These are phyloP conservation scores for Coptotermes formosanus DNA, from an alignment of 1,140 invertebrate genomes.

Conservation along the genomic window DNA sequence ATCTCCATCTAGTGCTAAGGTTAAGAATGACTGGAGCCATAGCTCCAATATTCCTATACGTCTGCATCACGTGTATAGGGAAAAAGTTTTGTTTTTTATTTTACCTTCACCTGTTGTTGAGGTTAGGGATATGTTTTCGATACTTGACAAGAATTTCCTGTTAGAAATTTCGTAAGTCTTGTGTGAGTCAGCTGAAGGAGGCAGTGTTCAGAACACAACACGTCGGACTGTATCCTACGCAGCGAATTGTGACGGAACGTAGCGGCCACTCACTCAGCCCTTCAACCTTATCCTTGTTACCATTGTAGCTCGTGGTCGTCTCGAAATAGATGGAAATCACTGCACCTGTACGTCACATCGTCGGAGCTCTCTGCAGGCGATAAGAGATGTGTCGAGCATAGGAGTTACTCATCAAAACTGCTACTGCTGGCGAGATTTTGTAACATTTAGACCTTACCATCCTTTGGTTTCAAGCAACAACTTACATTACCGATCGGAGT, in stretches of 20 bases:
- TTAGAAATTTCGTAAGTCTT: background rate
- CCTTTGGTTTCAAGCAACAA: too few species aligned
- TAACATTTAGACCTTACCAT: too few species aligned
- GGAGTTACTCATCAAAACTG: too few species aligned
- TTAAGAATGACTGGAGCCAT: too few species aligned
- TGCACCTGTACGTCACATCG: background rate
- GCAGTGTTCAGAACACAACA: background rate
- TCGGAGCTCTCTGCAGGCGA: background rate
- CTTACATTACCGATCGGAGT: too few species aligned
- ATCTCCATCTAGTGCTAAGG: too few species aligned
- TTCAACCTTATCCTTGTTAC: constrained; percentile 3
- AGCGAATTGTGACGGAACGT: background rate
- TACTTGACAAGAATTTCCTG: background rate
- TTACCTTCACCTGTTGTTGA: too few species aligned
- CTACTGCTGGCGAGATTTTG: too few species aligned
- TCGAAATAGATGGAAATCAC: background rate
- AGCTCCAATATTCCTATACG: too few species aligned
- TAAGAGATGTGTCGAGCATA: background rate
- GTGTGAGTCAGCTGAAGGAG: background rate
- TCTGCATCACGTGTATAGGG: too few species aligned
- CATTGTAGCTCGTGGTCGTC: background rate
- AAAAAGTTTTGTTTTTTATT: too few species aligned
- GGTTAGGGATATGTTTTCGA: too few species aligned
- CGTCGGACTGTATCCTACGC: background rate
- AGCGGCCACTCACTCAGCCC: background rate